Base-by-base conservation (phyloP, 1,140 invertebrate species). In the Pogonomyrmex californicus region DNA sequence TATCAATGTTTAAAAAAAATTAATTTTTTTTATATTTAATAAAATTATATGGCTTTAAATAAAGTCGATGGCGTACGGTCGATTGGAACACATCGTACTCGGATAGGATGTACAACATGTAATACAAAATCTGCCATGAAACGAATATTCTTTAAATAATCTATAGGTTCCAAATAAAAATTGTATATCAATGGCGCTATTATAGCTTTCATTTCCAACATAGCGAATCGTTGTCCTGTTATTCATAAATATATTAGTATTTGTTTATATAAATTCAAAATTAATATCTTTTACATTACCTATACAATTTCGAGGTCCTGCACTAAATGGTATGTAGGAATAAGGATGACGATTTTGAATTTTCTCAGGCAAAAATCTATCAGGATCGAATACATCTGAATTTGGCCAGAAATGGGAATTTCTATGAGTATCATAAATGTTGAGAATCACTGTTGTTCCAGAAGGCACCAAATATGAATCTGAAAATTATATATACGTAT, bases 341-440 rank as follows among this genome's bases (percentile, higher is more conserved):
- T 95, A 97, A 4, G 95, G 95, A 93, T 96, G 96, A 60, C 96
- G 94, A 14, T 90, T 88, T 23, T 88, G 66, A 3, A 90, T 70
- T 63, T 96, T 96, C 71, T 96, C 96, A 0, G 96, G 95, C 14
- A 96, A 92, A 94, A 98, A 98, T 90, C 98, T 95, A 36, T 98
- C 97, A 0, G 98, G 98, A 91, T 97, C 95, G 90, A 98, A 98
- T 4, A 93, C 95, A n/a, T 97, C 94, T 0, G 98, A 98, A 91
- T 98, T 96, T 97, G 97, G 96, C 92, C 97, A 98, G 47, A 96
- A 95, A 60, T 97, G 95, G 2, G 97, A 96, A 93, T 98, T 96
- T 91, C 96, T 95, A 87, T 98, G 97, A 78, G 97, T 94, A 70
- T 96, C 94, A 44, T 96, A 96, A 9, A 96, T 95, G 71, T 96